Percentiles rank a stretch among this genome's conserved stretches.
These are phyloP conservation scores for Oxytorus armatus DNA, from an alignment of 2,888 invertebrate genomes.

Conservation along the genomic window DNA sequence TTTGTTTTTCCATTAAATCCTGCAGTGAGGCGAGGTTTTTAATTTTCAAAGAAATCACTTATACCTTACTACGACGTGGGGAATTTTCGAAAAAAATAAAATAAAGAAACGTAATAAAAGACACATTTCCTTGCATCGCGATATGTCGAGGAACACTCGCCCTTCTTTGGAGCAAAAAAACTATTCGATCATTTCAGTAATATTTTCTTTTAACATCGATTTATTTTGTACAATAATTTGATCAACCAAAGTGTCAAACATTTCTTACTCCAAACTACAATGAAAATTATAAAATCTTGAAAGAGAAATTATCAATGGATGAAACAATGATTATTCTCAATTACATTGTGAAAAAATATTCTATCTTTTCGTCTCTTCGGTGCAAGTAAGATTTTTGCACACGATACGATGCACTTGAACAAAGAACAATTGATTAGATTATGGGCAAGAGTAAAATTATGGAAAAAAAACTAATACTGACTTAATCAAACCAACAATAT, in stretches of 20 bases:
- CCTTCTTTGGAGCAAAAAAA: background rate
- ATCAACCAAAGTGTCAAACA: background rate
- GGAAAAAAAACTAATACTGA: background rate
- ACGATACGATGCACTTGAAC: too few species aligned
- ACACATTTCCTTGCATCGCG: background rate
- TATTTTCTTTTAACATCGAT: too few species aligned
- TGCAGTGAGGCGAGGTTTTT: constrained; percentile 31
- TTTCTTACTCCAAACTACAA: background rate
- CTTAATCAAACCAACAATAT: background rate
- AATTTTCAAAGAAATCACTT: constrained; percentile 20
- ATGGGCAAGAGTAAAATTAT: too few species aligned
- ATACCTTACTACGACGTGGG: background rate
- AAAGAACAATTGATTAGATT: too few species aligned
- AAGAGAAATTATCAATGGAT: background rate
- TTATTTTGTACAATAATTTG: background rate
- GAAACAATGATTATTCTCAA: background rate
- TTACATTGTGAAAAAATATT: too few species aligned
- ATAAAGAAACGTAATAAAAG: background rate
- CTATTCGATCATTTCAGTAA: background rate
- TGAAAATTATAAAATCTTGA: background rate
- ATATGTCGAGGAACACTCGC: background rate
- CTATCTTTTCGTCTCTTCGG: too few species aligned
- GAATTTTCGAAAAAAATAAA: background rate
- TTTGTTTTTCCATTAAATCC: constrained; percentile 30
- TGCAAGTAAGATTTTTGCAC: too few species aligned